A percentile compares a stretch with the other conserved stretches of the same genome.
phyloP scores from a whole-genome alignment of 2,797 vertebrate genomes.

The Dallia pectoralis region DNA sequence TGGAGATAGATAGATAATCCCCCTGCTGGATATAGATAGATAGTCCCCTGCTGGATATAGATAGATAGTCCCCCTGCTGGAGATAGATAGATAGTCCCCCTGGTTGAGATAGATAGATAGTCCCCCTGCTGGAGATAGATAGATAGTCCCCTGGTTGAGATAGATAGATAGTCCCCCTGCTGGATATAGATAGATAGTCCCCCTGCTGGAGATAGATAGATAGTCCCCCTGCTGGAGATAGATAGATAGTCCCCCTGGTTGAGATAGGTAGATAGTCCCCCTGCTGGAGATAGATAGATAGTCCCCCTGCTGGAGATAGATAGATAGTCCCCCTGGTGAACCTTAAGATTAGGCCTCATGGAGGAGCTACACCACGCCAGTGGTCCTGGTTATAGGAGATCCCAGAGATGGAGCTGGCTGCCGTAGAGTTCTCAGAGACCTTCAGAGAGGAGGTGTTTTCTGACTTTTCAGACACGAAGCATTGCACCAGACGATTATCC shows the following conservation, averaged over 20 bases:
- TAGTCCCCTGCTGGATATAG: no score
- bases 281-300: constrained; percentile 26
- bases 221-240: constrained; percentile 24
- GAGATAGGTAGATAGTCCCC: neutral
- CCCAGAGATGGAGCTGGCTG: constrained; percentile 1
- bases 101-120: no score
- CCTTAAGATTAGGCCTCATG: neutral
- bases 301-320: no score
- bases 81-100: no score
- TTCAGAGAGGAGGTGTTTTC: constrained; percentile 66
- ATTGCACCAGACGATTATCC: constrained; percentile 50
- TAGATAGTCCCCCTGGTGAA: no score
- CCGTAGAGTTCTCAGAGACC: constrained; percentile 52
- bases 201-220: neutral
- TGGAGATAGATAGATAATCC: no score
- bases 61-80: no score
- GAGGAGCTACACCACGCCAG: neutral
- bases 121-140: no score
- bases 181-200: no score
- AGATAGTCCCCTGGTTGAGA: no score
- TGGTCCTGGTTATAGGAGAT: constrained; percentile 25
- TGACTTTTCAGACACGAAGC: constrained; percentile 58
- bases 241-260: neutral
- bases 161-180: no score
- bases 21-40: no score